Percentiles rank a stretch among this genome's conserved stretches.
Conservation (phyloP, 2,797 vertebrate species). For the Orientallactaga sibirica region DNA sequence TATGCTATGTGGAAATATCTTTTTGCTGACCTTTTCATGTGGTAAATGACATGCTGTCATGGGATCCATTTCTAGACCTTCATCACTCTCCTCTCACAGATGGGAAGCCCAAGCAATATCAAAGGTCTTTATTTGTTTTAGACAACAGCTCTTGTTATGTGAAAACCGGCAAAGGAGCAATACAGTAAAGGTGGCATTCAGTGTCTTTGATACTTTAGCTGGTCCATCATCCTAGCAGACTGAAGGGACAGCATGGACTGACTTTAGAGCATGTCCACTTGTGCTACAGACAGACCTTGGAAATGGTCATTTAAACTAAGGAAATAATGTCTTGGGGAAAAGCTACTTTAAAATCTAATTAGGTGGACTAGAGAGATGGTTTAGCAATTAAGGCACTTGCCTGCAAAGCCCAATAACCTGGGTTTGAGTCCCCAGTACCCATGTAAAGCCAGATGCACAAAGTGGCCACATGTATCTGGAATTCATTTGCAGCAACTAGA, state of each 20-base stretch:
- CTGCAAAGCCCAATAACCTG: too few relatives aligned
- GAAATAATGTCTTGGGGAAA: slow-evolving; percentile 22
- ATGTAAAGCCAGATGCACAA: too few relatives aligned
- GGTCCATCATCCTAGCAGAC: not conserved
- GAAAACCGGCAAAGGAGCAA: slow-evolving; percentile 51
- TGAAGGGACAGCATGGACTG: not conserved
- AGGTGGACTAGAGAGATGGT: too few relatives aligned
- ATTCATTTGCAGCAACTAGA: too few relatives aligned
- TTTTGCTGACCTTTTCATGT: slow-evolving; percentile 33
- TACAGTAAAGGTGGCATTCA: slow-evolving; percentile 9
- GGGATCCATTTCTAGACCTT: not conserved
- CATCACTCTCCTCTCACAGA: not conserved
- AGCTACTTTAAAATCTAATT: not conserved
- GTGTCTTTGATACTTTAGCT: not conserved
- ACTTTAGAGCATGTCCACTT: slow-evolving; percentile 29
- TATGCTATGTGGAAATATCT: not conserved
- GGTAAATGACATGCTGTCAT: not conserved
- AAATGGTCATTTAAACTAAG: not conserved
- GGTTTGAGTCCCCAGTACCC: too few relatives aligned
- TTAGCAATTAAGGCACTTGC: too few relatives aligned
- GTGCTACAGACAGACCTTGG: not conserved
- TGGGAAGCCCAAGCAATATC: not conserved
- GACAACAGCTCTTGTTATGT: not conserved
- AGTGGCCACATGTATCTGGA: too few relatives aligned
- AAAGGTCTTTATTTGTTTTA: not conserved